Evolutionary conservation across 2,888 invertebrate species (phyloP).

Genomic region (Abrostola tripartita): DNA sequence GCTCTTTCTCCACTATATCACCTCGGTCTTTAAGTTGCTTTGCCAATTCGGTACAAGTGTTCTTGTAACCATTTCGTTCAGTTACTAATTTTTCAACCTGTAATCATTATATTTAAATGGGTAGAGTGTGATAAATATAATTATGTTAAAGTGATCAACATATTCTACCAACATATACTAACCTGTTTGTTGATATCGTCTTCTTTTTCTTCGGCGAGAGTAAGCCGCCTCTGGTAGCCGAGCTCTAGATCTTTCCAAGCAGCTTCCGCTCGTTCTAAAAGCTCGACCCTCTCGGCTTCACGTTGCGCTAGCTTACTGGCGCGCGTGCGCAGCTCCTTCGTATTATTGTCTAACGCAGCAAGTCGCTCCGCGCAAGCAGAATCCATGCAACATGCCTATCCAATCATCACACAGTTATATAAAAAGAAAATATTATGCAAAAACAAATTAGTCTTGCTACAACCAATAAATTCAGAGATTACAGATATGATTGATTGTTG

Average conservation of each 20-base stretch:
- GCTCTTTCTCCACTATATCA: conserved; percentile 61
- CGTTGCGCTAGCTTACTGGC: conserved; percentile 69
- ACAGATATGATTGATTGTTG: too few relatives aligned
- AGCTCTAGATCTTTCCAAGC: conserved; percentile 81
- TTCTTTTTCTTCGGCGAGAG: conserved; percentile 72
- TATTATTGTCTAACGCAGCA: conserved; percentile 64
- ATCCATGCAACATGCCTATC: conserved; percentile 74
- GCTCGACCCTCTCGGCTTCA: conserved; percentile 74
- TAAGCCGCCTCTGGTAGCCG: conserved; percentile 74
- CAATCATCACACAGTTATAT: conserved; percentile 1
- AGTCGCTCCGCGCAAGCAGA: conserved; percentile 66
- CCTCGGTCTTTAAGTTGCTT: conserved; percentile 59
- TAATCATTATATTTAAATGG: conserved; percentile 23
- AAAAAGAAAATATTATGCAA: too few relatives aligned
- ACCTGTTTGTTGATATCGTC: conserved; percentile 73
- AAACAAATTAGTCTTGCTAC: too few relatives aligned
- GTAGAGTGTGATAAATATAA: not conserved
- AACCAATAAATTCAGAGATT: too few relatives aligned
- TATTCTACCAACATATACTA: conserved; percentile 4
- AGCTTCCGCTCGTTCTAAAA: conserved; percentile 78
- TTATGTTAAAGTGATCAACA: not conserved
- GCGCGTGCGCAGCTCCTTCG: conserved; percentile 68
- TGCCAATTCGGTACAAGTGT: conserved; percentile 56
- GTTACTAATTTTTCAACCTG: conserved; percentile 71
- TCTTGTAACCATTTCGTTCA: conserved; percentile 71